phyloP scores from a whole-genome alignment of 2,797 vertebrate genomes.

The Tamandua tetradactyla region DNA sequence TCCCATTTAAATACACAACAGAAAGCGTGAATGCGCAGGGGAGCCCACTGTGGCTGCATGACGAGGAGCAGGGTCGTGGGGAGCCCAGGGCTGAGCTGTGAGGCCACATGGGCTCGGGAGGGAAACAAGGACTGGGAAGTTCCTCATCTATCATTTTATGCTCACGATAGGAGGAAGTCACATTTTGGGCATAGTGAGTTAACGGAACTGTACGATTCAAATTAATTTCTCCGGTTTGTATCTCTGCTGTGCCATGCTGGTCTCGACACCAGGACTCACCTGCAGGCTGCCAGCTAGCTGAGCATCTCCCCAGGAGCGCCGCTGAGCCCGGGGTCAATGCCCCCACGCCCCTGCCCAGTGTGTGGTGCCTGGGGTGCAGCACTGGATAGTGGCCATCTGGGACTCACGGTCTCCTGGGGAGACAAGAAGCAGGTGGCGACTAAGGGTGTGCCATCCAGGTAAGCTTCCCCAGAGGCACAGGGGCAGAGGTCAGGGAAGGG shows the following conservation, averaged over 20 bases:
- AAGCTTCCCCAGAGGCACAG: too few species aligned
- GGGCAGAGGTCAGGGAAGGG: not conserved
- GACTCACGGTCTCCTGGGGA: not conserved
- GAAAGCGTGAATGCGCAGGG: not conserved
- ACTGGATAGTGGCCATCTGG: fast-evolving
- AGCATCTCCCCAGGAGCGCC: too few species aligned
- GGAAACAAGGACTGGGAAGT: not conserved
- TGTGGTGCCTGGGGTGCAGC: not conserved
- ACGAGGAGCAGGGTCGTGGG: too few species aligned
- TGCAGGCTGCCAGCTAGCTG: too few species aligned
- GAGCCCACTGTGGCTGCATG: too few species aligned
- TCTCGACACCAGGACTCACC: not conserved
- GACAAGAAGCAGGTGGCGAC: not conserved
- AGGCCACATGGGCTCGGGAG: fast-evolving
- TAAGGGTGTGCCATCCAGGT: not conserved
- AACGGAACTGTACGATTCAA: not conserved
- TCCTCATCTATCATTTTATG: not conserved
- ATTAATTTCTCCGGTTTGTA: not conserved
- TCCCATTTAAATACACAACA: not conserved
- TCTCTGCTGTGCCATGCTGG: not conserved
- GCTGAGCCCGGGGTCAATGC: too few species aligned
- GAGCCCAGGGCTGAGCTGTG: fast-evolving
- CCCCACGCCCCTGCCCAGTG: not conserved
- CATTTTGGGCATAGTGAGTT: not conserved
- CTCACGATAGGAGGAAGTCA: not conserved